Conservation (phyloP, 2,888 invertebrate species). For the Coleophora deauratella region DNA sequence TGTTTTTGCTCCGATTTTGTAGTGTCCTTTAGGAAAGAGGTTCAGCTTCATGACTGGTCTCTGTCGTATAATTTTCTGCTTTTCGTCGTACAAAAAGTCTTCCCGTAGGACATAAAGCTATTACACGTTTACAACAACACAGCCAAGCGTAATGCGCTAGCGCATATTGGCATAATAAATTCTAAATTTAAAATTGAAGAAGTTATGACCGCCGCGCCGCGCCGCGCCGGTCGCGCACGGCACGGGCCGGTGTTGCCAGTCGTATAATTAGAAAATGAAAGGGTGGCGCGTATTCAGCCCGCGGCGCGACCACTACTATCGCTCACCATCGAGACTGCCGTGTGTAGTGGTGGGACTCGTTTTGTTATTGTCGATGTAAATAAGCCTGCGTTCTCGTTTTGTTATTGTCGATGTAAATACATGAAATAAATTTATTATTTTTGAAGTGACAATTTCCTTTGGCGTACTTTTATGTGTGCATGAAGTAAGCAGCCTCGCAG, state of each 20-base stretch:
- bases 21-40: too few species aligned
- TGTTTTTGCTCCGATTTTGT: too few species aligned
- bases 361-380: conserved; percentile 12
- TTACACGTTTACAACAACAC: too few species aligned
- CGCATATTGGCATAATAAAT: conserved; percentile 46
- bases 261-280: conserved; percentile 72
- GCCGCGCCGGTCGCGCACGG: conserved; percentile 69
- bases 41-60: too few species aligned
- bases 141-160: conserved; percentile 6
- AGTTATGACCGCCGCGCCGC: conserved; percentile 51
- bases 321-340: conserved; percentile 55
- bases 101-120: too few species aligned
- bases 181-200: conserved; percentile 61
- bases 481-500: too few species aligned
- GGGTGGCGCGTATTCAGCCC: conserved; percentile 67
- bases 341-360: conserved; percentile 31
- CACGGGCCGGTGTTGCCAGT: conserved; percentile 68
- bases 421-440: too few species aligned
- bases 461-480: too few species aligned
- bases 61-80: too few species aligned
- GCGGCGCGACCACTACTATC: conserved; percentile 65
- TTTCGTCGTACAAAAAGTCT: too few species aligned
- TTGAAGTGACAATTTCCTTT: too few species aligned
- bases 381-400: not conserved
- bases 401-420: conserved; percentile 13